Evolutionary conservation across 2,797 vertebrate genomes (phyloP), one percentile per base, ranked within the genome.

Genomic region (Mareca strepera): DNA sequence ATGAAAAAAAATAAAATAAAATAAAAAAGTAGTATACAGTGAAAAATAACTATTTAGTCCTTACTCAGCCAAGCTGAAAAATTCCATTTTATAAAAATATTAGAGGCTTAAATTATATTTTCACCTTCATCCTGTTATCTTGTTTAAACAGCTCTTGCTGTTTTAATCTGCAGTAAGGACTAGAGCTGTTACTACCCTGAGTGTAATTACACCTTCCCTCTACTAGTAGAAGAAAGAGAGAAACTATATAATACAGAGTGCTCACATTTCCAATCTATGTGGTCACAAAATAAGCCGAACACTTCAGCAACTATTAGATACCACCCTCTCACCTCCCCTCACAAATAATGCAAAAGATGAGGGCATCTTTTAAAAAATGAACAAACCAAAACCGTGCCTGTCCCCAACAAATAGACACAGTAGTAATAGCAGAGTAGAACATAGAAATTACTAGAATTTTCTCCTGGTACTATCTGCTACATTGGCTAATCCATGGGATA

Each of bases 91-190:
- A 43, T 28, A 74, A 50, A 86, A 85, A 82, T 62, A 72, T 48
- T 70, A 70, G 22, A 44, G 55, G 22, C 8, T 50, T 80, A 68
- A 69, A 55, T 70, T 60, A 26, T 77, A 72, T 80, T 92, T 88
- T 86, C 43, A 31, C n/a, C n/a, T 33, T 66, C 74, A 82, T 92
- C 56, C 91, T 91, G 80, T 93, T 94, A 96, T 60, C 80, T 95
- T 92, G 74, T 92, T 94, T 87, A 96, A 96, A 96, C 63, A 95
- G 89, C 29, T 53, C 64, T 66, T 68, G 81, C 88, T 92, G 73
- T 86, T 92, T 90, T 85, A 90, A 92, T 88, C 64, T 79, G 70
- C 73, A 86, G 59, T 73, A 44, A 84, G 50, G 35, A 22, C 78
- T 9, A 4, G 14, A 43, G 29, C 73, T 60, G 84, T 95, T 92